Percentiles rank a stretch among this genome's conserved stretches.
Evolutionary conservation across 2,113 vertebrate genomes (phyloP).

Genomic region (Orycteropus afer): DNA sequence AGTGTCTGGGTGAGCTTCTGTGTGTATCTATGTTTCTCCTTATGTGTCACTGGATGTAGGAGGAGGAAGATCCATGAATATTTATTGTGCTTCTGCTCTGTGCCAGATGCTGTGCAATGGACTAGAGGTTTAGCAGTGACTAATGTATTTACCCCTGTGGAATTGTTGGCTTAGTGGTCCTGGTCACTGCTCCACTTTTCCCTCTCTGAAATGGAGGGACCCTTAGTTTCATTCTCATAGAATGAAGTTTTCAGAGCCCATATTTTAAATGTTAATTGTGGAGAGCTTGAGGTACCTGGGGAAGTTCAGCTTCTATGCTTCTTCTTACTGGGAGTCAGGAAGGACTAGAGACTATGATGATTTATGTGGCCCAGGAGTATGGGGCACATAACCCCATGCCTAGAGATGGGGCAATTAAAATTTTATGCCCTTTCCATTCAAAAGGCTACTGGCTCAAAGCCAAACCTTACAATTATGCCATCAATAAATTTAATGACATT

Average conservation of each 20-base stretch:
- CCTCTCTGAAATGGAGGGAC: not conserved
- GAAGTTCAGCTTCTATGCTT: not conserved
- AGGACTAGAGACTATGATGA: not conserved
- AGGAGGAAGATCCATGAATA: not conserved
- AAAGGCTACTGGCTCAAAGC: conserved; percentile 52
- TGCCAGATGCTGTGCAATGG: not conserved
- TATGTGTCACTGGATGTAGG: not conserved
- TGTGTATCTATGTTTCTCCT: not conserved
- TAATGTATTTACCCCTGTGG: not conserved
- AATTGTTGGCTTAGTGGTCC: not conserved
- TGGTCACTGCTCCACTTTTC: not conserved
- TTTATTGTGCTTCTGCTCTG: not conserved
- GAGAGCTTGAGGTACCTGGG: not conserved
- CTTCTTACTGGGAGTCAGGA: not conserved
- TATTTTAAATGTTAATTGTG: not conserved
- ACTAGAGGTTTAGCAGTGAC: not conserved
- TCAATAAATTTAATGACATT: conserved; percentile 33
- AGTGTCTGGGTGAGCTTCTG: not conserved
- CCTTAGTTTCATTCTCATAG: not conserved
- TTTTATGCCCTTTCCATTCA: conserved; percentile 38
- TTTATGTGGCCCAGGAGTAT: not conserved
- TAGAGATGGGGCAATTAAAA: not conserved
- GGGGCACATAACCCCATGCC: conserved; percentile 22
- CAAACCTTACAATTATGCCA: conserved; percentile 51
- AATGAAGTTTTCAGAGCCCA: not conserved